These are phyloP conservation scores for Chunga burmeisteri DNA, from an alignment of 2,113 vertebrate genomes.

Conservation along the genomic window DNA sequence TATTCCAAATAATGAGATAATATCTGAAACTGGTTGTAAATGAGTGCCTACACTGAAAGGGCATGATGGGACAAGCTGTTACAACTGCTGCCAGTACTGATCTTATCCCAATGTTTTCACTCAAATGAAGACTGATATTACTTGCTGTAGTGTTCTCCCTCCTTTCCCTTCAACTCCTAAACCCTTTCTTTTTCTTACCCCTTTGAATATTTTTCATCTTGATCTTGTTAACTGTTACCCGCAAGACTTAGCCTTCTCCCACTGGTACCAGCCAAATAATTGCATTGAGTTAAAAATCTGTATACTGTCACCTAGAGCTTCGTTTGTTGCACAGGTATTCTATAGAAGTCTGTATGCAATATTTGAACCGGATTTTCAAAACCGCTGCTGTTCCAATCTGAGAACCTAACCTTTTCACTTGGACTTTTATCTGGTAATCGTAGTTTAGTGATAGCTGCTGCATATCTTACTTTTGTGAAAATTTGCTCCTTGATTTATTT, in stretches of 20 bases:
- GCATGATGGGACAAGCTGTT: neutral
- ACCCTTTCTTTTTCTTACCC: neutral
- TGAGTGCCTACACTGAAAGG: neutral
- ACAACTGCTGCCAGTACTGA: neutral
- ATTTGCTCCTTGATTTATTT: neutral
- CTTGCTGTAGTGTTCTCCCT: neutral
- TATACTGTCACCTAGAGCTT: neutral
- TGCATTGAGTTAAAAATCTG: no score
- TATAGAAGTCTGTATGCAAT: neutral
- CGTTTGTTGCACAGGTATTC: no score
- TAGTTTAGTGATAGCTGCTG: neutral
- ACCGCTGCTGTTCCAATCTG: neutral
- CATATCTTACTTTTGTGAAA: neutral
- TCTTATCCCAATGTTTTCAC: neutral
- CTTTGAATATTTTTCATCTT: neutral
- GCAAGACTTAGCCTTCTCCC: neutral
- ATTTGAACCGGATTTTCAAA: neutral
- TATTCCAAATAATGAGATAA: neutral
- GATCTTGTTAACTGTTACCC: neutral
- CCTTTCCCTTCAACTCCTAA: neutral
- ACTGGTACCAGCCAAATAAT: neutral
- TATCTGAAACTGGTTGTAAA: neutral
- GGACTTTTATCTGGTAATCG: neutral
- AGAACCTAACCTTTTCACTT: neutral
- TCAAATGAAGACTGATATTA: neutral